Evolutionary conservation across 2,888 invertebrate species (phyloP).

Genomic region (Sarcophaga variegata): DNA sequence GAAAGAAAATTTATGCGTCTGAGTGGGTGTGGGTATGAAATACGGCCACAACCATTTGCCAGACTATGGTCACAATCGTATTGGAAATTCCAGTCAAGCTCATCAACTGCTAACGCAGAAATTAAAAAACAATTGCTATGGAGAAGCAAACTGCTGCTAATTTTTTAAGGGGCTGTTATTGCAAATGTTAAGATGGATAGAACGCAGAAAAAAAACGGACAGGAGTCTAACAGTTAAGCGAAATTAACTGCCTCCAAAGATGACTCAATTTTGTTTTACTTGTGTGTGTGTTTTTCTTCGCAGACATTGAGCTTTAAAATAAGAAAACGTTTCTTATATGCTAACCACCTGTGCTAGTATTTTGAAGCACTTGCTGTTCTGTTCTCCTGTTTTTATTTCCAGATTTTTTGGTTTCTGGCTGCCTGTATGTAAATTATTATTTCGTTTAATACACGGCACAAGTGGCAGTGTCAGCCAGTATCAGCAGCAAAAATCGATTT

Average conservation of each 20-base stretch:
- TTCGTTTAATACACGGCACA: constrained; percentile 9
- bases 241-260: constrained; percentile 30
- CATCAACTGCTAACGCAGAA: neutral
- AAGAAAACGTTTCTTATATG: neutral
- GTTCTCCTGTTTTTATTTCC: neutral
- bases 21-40: constrained; percentile 21
- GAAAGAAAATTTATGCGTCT: constrained; percentile 35
- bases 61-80: neutral
- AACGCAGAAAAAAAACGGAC: too few species aligned
- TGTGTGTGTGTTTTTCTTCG: neutral
- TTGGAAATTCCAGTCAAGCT: neutral
- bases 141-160: constrained; percentile 37
- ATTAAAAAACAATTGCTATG: constrained; percentile 3
- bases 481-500: constrained; percentile 61
- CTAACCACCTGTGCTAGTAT: constrained; percentile 32
- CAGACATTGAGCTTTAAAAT: neutral
- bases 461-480: neutral
- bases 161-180: constrained; percentile 36
- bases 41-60: neutral
- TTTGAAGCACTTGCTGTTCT: constrained; percentile 16
- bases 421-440: neutral
- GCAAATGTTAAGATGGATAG: neutral
- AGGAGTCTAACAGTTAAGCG: neutral
- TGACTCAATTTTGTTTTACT: constrained; percentile 1
- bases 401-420: neutral